phyloP scores from a whole-genome alignment of 1,140 invertebrate species.

The Leguminivora glycinivorella region DNA sequence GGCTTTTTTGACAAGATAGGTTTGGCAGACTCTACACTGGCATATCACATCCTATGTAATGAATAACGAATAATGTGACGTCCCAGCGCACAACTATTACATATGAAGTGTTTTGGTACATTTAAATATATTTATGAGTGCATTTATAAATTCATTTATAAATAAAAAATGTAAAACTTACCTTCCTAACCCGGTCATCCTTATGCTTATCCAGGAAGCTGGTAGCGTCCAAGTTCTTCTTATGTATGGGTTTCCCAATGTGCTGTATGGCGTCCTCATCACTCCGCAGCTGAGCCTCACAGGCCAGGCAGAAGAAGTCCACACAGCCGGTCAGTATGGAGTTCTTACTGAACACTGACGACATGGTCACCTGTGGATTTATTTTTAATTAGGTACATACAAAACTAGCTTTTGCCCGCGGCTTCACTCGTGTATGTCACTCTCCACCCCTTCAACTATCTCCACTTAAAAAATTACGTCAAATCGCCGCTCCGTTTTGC shows the following conservation, averaged over 20 bases:
- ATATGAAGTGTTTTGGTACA: too few species aligned
- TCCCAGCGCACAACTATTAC: too few species aligned
- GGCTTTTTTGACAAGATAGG: too few species aligned
- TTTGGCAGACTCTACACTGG: too few species aligned
- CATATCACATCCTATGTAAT: too few species aligned
- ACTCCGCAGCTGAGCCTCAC: slow-evolving; percentile 36
- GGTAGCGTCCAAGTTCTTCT: slow-evolving; percentile 29
- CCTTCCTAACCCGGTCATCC: slow-evolving; percentile 32
- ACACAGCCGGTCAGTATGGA: slow-evolving; percentile 42
- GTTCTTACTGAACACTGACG: slow-evolving; percentile 33
- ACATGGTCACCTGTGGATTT: slow-evolving; percentile 28
- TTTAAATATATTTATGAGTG: too few species aligned
- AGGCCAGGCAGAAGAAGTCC: slow-evolving; percentile 45
- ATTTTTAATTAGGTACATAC: not conserved
- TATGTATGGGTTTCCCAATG: slow-evolving; percentile 34
- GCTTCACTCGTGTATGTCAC: too few species aligned
- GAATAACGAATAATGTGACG: too few species aligned
- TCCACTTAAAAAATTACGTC: too few species aligned
- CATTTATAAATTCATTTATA: not conserved
- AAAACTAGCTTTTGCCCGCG: too few species aligned
- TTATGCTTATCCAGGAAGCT: slow-evolving; percentile 35
- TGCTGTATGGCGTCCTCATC: slow-evolving; percentile 35
- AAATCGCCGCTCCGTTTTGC: too few species aligned
- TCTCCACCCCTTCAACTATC: too few species aligned
- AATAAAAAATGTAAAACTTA: slow-evolving; percentile 14